Evolutionary conservation across 2,113 vertebrate species (phyloP).

Genomic region (Romanogobio albipinnatus): DNA sequence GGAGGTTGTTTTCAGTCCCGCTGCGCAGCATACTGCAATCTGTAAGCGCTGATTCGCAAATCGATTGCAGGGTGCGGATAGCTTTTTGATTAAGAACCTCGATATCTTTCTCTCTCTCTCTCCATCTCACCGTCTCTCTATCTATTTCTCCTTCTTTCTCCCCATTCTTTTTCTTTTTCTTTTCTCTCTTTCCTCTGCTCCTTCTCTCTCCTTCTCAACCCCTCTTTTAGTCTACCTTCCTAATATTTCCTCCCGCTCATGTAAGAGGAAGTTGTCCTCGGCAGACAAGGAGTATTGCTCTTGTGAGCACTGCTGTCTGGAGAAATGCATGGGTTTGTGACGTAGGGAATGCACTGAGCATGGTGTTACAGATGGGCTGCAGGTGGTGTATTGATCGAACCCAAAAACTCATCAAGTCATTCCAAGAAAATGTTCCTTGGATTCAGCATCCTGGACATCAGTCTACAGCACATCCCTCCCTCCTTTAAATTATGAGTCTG

Average conservation of each 20-base stretch:
- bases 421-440: slow-evolving; percentile 65
- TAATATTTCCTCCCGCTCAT: neutral
- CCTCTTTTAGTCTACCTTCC: neutral
- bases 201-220: neutral
- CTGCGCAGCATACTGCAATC: slow-evolving; percentile 55
- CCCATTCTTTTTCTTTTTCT: slow-evolving; percentile 14
- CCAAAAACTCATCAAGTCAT: slow-evolving; percentile 69
- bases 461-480: slow-evolving; percentile 33
- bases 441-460: slow-evolving; percentile 47
- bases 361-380: slow-evolving; percentile 64
- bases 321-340: slow-evolving; percentile 28
- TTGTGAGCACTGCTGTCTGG: slow-evolving; percentile 21
- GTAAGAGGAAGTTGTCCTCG: neutral
- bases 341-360: slow-evolving; percentile 53
- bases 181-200: neutral
- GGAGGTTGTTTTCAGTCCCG: slow-evolving; percentile 41
- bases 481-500: slow-evolving; percentile 56
- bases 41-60: slow-evolving; percentile 55
- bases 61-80: slow-evolving; percentile 58
- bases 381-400: slow-evolving; percentile 64
- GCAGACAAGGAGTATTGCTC: neutral
- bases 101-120: slow-evolving; percentile 44
- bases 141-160: slow-evolving; percentile 16
- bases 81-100: slow-evolving; percentile 67
- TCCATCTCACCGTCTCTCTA: neutral